Percentiles rank a stretch among this genome's conserved stretches.
Evolutionary conservation across 2,113 vertebrate genomes (phyloP).

Genomic region (Hemicordylus capensis): DNA sequence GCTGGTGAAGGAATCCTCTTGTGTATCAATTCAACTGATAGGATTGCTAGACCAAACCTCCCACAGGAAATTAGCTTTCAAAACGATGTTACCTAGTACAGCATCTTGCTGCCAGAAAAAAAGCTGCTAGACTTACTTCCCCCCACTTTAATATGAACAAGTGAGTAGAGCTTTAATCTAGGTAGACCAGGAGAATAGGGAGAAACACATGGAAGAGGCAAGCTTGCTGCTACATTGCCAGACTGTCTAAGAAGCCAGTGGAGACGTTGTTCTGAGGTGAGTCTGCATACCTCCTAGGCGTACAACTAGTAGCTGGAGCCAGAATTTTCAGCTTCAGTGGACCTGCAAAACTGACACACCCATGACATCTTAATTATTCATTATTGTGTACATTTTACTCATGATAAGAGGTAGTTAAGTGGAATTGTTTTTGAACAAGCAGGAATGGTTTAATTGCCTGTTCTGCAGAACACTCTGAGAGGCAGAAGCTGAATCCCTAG

Average conservation of each 20-base stretch:
- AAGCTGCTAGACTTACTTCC: neutral
- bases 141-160: neutral
- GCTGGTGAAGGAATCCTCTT: neutral
- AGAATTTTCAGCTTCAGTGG: neutral
- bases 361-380: neutral
- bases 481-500: neutral
- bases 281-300: too few species aligned
- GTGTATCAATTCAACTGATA: neutral
- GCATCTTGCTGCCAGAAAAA: neutral
- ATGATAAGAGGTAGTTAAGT: neutral
- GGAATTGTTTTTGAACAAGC: neutral
- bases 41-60: neutral
- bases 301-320: neutral
- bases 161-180: neutral
- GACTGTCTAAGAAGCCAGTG: neutral
- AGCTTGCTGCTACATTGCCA: neutral
- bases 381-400: neutral
- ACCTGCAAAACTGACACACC: neutral
- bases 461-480: neutral
- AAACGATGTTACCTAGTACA: neutral
- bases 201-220: neutral
- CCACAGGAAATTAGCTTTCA: neutral
- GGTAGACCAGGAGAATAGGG: neutral
- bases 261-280: neutral
- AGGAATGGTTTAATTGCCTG: neutral